Evolutionary conservation across 1,140 invertebrate species (phyloP), one percentile per base, ranked within the genome.

Genomic region (Brachionus rubens): DNA sequence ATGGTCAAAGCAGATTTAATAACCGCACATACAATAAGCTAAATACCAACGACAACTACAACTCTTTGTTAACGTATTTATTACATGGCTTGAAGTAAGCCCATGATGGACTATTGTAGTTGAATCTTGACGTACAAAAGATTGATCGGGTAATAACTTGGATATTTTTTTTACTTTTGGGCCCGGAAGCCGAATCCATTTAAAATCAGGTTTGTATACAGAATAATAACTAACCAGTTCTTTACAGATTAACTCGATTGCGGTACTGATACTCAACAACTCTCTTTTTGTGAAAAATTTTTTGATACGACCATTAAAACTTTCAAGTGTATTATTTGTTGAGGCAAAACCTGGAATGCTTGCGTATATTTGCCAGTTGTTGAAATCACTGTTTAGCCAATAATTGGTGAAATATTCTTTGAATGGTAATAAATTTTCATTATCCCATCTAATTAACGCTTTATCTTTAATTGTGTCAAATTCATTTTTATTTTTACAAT

Each of bases 11-110:
- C 0, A 59, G n/a, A n/a, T n/a, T n/a, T n/a, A 9, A 33, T 59
- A 28, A 10, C 30, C 33, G 9, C 54, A 59, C 54, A 59, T 59
- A 33, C n/a, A 3, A 59, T 59, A 59, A 1, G 54, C 54, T 10
- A 59, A 59, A 59, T 16, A 59, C 54, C 54, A 59, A 2, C 54
- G 26, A 59, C 54, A 59, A 16, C 7, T 36, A 59, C 54, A 59
- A 33, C 12, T 33, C 24, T 28, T 21, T 36, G 14, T 59, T 33
- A 10, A n/a, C 1, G 16, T 16, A 36, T 33, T 19, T 33, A 59
- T 59, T 16, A 2, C 36, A 59, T 59, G 54, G 0, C 9, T 36
- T 2, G 54, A 59, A 33, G 12, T 33, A 9, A 36, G 10, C 30
- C 54, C 54, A n/a, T 36, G 1, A 19, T 59, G 30, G n/a, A 33